These are phyloP conservation scores for Otis tarda DNA, from an alignment of 2,113 vertebrate genomes.

Conservation along the genomic window DNA sequence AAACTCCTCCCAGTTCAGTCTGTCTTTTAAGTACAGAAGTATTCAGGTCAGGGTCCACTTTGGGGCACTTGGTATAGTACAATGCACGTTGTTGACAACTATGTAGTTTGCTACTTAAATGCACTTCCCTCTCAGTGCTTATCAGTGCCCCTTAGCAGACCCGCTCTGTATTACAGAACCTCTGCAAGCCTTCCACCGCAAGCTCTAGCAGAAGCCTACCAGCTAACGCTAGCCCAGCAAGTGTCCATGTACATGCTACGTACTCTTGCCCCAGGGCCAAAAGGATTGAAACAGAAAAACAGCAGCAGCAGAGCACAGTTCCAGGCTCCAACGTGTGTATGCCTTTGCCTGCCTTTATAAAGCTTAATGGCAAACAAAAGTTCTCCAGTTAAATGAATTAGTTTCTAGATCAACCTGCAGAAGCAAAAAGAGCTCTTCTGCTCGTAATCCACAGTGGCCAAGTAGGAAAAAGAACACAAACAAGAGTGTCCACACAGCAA, in stretches of 20 bases:
- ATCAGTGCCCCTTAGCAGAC: neutral
- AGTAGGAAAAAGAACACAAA: neutral
- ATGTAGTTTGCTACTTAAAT: neutral
- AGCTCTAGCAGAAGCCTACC: neutral
- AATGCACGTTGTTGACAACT: neutral
- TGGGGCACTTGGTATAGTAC: neutral
- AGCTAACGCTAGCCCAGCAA: neutral
- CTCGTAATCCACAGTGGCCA: neutral
- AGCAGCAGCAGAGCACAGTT: neutral
- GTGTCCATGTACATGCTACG: rapidly evolving
- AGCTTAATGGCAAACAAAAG: neutral
- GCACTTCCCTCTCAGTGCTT: neutral
- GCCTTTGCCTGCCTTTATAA: neutral
- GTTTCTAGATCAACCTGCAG: neutral
- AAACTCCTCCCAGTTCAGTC: neutral
- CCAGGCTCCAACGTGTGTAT: neutral
- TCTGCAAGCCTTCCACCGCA: neutral
- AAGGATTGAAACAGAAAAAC: neutral
- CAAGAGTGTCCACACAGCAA: neutral
- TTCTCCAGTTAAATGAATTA: neutral
- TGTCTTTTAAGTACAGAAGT: neutral
- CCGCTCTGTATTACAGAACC: neutral
- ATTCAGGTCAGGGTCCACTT: neutral
- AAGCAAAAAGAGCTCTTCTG: neutral
- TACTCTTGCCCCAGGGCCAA: neutral